Evolutionary conservation across 1,140 invertebrate species (phyloP), one percentile per base, ranked within the genome.

Genomic region (Leptinotarsa undecemlineata): DNA sequence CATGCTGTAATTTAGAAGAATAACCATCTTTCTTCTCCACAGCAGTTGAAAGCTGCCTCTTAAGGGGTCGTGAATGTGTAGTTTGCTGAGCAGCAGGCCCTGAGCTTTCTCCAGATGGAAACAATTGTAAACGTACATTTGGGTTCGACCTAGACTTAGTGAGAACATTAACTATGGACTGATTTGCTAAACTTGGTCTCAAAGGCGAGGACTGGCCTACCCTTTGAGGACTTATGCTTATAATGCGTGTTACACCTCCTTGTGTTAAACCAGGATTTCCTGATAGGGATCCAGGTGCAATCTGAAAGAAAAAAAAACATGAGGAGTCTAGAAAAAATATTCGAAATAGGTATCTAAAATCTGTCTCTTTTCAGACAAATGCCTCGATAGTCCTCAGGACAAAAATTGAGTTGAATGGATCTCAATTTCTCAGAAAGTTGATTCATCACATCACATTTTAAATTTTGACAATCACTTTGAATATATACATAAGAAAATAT

Each of bases 91-190:
- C 51, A 77, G 81, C 33, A 84, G 83, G 61, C 83, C 84, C 63
- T 79, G 77, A 47, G 23, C 23, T 73, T 68, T 78, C 80, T 19
- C 67, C 68, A 48, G 67, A 76, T 42, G 73, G 74, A 76, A 83
- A 82, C 33, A 85, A 72, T 68, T 84, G 82, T 47, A 82, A 69
- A 8, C 82, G 79, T 17, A 83, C 77, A 69, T 83, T 82, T 2
- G 81, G 61, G 60, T 76, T 81, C 11, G 75, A 61, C 71, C 82
- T 73, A 20, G 79, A 63, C 73, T 83, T 85, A 13, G 81, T 82
- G 63, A 85, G 73, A 63, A 83, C 84, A 78, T 85, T 84, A 62
- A 85, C 84, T 71, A 85, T 85, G 48, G 80, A 84, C 69, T 84
- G 83, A 74, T 84, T 83, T n/a, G 82, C 77, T 67, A 81, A 75